Base-by-base conservation (phyloP, 64 coral and sea anemone species). In the Catalaphyllia jardinei region DNA sequence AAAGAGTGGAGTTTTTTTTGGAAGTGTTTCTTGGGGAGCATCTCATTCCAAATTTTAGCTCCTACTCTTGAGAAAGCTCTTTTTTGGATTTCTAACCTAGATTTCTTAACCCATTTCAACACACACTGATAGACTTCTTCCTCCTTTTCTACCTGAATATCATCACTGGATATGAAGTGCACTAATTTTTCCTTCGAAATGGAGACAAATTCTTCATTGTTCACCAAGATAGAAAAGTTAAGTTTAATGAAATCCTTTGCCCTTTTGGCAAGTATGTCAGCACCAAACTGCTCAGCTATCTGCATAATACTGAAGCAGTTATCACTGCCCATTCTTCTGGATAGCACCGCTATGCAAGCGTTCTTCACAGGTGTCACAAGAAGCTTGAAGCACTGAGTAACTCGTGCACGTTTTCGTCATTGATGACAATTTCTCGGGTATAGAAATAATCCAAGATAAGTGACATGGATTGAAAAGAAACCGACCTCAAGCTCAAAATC, bases 401-500 rank as follows among this genome's bases (percentile, higher is more conserved):
- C 52, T 89, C 90, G 18, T 79, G 38, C 11, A 96, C 86, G 33
- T 92, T 86, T 4, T 96, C 94, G 6, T 83, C 60, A 18, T 74
- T 87, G 13, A 92, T 65, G 22, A 82, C 20, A 62, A 96, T 96
- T 71, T 86, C 75, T n/a, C 84, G 74, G 0, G 86, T 92, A 42
- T 96, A 92, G 15, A 96, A 96, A 75, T 86, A 96, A 19, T 96
- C 87, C 20, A 96, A 65, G 24, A 96, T 92, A 8, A 72, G 76
- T 31, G 88, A 82, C 87, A 78, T 86, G 19, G 94, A 87, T 72
- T 18, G 22, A 69, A 61, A 78, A 51, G 51, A 42, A 61, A 96
- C 39, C 18, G 73, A 89, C 22, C 88, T 62, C 71, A 96, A 80
- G 35, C 49, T 86, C 10, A 96, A 38, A 29, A 87, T 39, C 73